Conservation (phyloP, 2,797 vertebrate species). For the Notamacropus eugenii region DNA sequence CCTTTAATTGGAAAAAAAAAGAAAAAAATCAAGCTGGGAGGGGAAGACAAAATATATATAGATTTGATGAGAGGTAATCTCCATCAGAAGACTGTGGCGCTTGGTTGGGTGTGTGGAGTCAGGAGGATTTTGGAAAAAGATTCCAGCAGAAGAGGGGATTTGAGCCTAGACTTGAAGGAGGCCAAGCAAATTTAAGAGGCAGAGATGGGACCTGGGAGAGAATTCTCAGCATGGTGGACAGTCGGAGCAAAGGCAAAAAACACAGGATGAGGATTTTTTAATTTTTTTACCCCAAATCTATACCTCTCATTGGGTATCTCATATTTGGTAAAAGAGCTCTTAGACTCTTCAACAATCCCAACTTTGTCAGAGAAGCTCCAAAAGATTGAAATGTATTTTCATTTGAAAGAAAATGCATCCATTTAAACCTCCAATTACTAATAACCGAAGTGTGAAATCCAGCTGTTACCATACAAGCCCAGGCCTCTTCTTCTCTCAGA, state of each 20-base stretch:
- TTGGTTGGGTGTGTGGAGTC: neutral
- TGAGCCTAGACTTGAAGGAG: neutral
- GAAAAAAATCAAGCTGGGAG: no score
- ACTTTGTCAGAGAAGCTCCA: neutral
- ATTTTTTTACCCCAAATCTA: neutral
- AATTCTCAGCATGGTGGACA: neutral
- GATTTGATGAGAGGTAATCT: neutral
- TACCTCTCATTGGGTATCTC: neutral
- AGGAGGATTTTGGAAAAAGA: neutral
- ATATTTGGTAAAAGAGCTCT: neutral
- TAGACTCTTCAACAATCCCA: neutral
- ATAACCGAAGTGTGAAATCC: conserved; percentile 39
- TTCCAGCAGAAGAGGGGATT: neutral
- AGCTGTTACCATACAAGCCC: conserved; percentile 45
- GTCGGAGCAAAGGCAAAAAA: neutral
- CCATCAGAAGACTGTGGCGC: neutral
- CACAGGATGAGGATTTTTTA: neutral
- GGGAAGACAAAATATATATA: neutral
- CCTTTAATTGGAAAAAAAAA: no score
- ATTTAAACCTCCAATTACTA: conserved; percentile 19
- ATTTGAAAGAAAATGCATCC: conserved; percentile 47
- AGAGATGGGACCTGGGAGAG: neutral
- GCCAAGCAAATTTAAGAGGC: neutral
- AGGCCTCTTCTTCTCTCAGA: conserved; percentile 30
- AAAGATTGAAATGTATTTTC: conserved; percentile 37